These are phyloP conservation scores for Nezara viridula DNA, from an alignment of 2,888 invertebrate species.

Conservation along the genomic window DNA sequence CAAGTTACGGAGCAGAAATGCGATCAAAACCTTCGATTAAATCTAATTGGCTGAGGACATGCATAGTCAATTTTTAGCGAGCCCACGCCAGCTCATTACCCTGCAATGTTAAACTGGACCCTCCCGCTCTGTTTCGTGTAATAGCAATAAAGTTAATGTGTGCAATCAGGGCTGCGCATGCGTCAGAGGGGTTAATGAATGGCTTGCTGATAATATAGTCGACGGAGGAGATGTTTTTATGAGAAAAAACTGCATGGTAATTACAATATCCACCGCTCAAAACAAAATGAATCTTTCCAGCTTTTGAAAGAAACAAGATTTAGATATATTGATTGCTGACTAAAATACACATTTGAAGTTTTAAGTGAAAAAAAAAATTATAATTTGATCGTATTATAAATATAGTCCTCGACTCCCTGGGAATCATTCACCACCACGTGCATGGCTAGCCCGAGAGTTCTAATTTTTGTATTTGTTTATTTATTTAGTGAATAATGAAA, in stretches of 20 bases:
- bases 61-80: conserved; percentile 4
- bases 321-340: too few relatives aligned
- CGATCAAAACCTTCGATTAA: not conserved
- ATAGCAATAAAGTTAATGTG: not conserved
- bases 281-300: too few relatives aligned
- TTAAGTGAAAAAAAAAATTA: too few relatives aligned
- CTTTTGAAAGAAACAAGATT: too few relatives aligned
- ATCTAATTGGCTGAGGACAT: not conserved
- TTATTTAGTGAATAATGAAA: too few relatives aligned
- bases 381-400: too few relatives aligned
- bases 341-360: too few relatives aligned
- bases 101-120: not conserved
- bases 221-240: not conserved
- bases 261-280: not conserved
- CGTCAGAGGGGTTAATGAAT: not conserved
- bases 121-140: not conserved
- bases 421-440: too few relatives aligned
- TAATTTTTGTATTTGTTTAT: too few relatives aligned
- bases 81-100: not conserved
- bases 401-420: too few relatives aligned
- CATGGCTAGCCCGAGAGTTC: too few relatives aligned
- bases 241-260: not conserved
- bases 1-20: not conserved
- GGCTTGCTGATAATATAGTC: not conserved
- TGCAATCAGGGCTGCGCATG: not conserved